Evolutionary conservation across 2,797 vertebrate species (phyloP).

Genomic region (Peromyscus nudipes): DNA sequence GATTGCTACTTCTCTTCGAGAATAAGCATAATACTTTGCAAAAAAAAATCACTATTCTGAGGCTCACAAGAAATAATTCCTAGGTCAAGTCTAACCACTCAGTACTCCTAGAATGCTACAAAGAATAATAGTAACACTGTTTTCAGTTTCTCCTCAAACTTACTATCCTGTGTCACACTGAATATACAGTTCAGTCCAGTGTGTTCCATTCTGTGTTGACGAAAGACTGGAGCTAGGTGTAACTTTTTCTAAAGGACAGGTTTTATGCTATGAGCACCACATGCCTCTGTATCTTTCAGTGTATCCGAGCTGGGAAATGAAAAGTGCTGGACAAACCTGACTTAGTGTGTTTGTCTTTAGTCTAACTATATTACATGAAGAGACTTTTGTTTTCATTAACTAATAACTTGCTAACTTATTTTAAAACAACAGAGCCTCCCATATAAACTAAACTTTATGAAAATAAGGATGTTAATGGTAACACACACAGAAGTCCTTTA

Average conservation of each 20-base stretch:
- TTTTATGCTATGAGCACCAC: background rate
- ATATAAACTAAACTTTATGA: slow-evolving; percentile 26
- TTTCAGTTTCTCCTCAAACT: slow-evolving; percentile 26
- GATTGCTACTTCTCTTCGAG: background rate
- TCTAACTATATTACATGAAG: background rate
- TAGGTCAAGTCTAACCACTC: background rate
- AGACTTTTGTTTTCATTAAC: slow-evolving; percentile 55
- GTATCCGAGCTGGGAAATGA: background rate
- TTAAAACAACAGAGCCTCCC: background rate
- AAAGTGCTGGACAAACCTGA: background rate
- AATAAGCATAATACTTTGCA: background rate
- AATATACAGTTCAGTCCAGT: background rate
- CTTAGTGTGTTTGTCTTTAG: slow-evolving; percentile 3
- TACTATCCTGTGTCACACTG: background rate
- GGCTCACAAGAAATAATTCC: background rate
- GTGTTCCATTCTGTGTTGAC: background rate
- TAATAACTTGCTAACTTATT: slow-evolving; percentile 68
- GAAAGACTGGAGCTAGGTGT: background rate
- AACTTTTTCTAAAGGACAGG: slow-evolving; percentile 17
- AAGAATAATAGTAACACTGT: slow-evolving; percentile 14
- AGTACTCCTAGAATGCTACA: background rate
- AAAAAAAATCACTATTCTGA: background rate
- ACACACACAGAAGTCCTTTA: slow-evolving; percentile 1
- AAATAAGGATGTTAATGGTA: background rate
- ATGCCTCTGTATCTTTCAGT: background rate